Evolutionary conservation across 1,140 invertebrate genomes (phyloP), one percentile per base, ranked within the genome.

Genomic region (Potamilus streckersoni): DNA sequence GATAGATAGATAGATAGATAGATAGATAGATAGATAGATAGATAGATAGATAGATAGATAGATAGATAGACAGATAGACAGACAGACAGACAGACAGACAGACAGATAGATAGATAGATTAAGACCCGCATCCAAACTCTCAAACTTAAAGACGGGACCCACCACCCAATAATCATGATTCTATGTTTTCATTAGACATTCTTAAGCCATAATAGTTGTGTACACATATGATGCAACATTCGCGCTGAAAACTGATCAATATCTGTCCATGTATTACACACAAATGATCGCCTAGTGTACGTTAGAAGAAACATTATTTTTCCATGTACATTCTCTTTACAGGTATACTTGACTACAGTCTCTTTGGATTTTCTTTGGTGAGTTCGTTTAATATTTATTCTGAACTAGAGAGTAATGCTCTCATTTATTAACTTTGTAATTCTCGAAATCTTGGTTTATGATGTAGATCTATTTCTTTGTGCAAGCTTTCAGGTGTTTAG

Each of bases 301-400:
- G 19, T 8, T 23, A 31, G 5, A 66, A 27, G n/a, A 31, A 2
- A 38, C 49, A 19, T 27, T 67, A 15, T 67, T 67, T 67, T 11
- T n/a, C 8, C 0, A 66, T 55, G 20, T 31, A 69, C 17, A 15
- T 19, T 67, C 64, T 60, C n/a, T 63, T 76, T 75, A 13, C 73
- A 83, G 92, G 90, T 38, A 88, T 85, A 62, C 76, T 97, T 23
- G 93, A 93, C 82, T 96, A 94, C 88, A 95, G 93, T 82, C 88
- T 97, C 68, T 97, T 95, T 90, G 96, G 96, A 69, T 93, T 92
- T 60, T 83, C 90, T 8, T 82, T 90, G 77, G 88, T 86, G 78
- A 80, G 83, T 79, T n/a, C 5, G 23, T 55, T 23, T 31, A 19
- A 6, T 60, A 55, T 63, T n/a, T 23, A 62, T 62, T 4, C 60